A percentile compares a stretch with the other conserved stretches of the same genome.
These are phyloP conservation scores for Neoitamus cyanurus DNA, from an alignment of 2,888 invertebrate species.

Conservation along the genomic window DNA sequence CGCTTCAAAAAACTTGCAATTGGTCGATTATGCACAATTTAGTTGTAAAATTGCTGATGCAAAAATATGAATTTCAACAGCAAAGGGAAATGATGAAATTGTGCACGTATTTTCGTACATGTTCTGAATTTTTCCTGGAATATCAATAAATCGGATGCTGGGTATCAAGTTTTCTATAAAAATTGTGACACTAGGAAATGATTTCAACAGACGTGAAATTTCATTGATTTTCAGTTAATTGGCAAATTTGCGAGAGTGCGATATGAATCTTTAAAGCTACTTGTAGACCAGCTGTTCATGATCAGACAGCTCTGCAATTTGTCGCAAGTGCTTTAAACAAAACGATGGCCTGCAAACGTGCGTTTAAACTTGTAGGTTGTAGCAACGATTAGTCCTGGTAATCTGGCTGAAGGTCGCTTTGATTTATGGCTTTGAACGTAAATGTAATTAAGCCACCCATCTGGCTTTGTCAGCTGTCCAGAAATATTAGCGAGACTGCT, in stretches of 20 bases:
- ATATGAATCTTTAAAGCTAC: neutral
- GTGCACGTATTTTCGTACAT: no score
- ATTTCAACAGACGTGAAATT: neutral
- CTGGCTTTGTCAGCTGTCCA: neutral
- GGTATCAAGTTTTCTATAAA: neutral
- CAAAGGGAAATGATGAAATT: no score
- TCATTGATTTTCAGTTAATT: neutral
- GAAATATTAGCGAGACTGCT: neutral
- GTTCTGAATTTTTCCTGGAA: neutral
- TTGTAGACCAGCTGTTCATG: neutral
- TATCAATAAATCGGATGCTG: neutral
- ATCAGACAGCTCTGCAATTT: no score
- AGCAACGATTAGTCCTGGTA: neutral
- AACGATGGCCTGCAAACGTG: neutral
- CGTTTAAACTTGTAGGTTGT: neutral
- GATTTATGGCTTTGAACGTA: neutral
- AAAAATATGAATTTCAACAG: no score
- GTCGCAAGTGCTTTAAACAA: neutral
- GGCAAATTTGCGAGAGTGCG: neutral
- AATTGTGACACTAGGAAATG: no score
- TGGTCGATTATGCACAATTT: no score
- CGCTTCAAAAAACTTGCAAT: no score
- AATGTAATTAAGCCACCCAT: neutral
- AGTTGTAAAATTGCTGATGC: no score
- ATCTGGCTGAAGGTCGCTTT: neutral